Evolutionary conservation across 2,888 invertebrate genomes (phyloP), one percentile per base, ranked within the genome.

Genomic region (Dorcus parallelipipedus): DNA sequence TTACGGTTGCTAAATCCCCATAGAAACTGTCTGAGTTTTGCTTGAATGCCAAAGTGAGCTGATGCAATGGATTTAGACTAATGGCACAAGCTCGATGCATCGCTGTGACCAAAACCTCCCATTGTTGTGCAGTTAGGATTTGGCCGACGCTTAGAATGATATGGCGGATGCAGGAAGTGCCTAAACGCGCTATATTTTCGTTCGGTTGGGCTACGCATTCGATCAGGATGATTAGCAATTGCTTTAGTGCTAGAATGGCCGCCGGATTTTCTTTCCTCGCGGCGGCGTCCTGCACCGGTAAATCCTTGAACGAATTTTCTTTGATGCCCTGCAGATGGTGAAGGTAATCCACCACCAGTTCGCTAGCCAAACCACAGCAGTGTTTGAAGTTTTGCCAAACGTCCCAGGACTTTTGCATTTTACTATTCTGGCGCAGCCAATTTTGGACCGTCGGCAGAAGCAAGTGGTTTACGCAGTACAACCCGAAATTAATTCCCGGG

Each of bases 21-120:
- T 95, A 95, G 78, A 96, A 97, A 73, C 95, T 95, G 70, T 94
- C 92, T 0, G 96, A 96, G 72, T 93, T 90, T 68, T 91, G 88
- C 69, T 93, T 90, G 76, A 96, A 97, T 40, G 94, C 94, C 70
- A 91, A 87, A 57, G 93, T 93, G 41, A 97, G 81, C 78, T 94
- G 94, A 63, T 92, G 89, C 54, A 97, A 77, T 39, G 94, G 93
- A 64, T 91, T 90, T 54, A 96, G 85, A 51, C 94, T 94, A n/a
- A 92, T 87, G 38, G 88, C 87, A 68, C 93, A 90, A 38, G 94
- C 93, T 69, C 91, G 84, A 69, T 92, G 90, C 57, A 96, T 84
- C 47, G 90, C 90, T 47, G 87, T 86, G 58, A 90, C 90, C 52
- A 91, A 85, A 33, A 95, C 88, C 77, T 90, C 88, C 96, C 96